These are phyloP conservation scores for Melipona quadrifasciata DNA, from an alignment of 1,140 invertebrate genomes.

Conservation along the genomic window DNA sequence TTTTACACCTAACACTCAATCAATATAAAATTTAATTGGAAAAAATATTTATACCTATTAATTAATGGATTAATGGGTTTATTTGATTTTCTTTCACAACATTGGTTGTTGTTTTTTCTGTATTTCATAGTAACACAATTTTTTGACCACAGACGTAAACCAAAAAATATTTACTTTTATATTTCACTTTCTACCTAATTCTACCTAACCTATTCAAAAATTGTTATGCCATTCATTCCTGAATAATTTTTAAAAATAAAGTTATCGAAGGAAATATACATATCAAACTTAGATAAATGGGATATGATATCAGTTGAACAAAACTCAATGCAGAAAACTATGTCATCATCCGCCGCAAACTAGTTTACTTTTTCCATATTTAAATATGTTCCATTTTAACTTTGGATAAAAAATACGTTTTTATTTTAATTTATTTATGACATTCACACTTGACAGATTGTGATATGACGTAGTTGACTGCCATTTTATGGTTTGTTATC, in stretches of 20 bases:
- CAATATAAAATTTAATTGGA: background rate
- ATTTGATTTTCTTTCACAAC: background rate
- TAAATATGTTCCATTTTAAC: background rate
- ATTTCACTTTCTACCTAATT: too few species aligned
- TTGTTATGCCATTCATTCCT: too few species aligned
- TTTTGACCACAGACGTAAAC: background rate
- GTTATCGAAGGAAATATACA: background rate
- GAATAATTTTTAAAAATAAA: background rate
- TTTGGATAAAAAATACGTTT: background rate
- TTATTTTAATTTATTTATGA: slow-evolving; percentile 7
- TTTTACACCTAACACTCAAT: background rate
- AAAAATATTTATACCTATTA: slow-evolving; percentile 12
- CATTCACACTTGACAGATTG: background rate
- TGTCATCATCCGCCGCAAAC: slow-evolving; percentile 22
- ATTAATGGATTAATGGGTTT: background rate
- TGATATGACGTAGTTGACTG: background rate
- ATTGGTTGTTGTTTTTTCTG: slow-evolving; percentile 6
- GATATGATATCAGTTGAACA: background rate
- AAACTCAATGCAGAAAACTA: slow-evolving; percentile 6
- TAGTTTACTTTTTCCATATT: background rate
- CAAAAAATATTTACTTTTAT: background rate
- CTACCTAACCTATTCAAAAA: background rate
- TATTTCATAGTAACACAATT: slow-evolving; percentile 30
- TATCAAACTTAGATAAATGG: slow-evolving; percentile 28
- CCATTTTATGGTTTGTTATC: slow-evolving; percentile 24